phyloP scores from a whole-genome alignment of 2,113 vertebrate genomes.

The Pontoporia blainvillei region DNA sequence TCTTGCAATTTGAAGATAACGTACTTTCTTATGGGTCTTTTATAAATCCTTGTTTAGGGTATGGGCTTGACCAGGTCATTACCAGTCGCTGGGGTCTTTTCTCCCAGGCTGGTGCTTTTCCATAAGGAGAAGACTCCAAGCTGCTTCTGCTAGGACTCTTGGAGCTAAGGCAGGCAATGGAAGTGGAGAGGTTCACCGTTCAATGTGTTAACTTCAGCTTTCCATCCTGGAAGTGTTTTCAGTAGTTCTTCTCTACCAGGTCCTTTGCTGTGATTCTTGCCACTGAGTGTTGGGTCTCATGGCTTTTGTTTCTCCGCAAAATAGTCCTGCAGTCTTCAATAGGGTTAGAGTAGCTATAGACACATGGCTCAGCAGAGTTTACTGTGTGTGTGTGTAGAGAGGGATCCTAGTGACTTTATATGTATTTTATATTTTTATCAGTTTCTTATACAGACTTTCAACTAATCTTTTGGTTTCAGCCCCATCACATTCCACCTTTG shows the following conservation, averaged over 20 bases:
- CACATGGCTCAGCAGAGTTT: neutral
- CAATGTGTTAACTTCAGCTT: too few species aligned
- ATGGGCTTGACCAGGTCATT: neutral
- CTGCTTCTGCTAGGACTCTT: neutral
- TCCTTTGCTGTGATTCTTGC: neutral
- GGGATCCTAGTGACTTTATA: neutral
- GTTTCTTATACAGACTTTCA: neutral
- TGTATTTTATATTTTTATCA: neutral
- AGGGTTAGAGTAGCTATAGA: neutral
- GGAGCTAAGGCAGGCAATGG: too few species aligned
- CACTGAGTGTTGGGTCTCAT: neutral
- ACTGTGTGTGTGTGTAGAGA: neutral
- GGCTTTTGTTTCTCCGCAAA: neutral
- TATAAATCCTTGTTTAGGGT: neutral
- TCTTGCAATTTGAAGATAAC: neutral
- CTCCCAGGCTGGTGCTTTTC: neutral
- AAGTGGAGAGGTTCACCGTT: neutral
- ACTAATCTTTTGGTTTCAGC: neutral
- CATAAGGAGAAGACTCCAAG: too few species aligned
- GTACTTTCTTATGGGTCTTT: neutral
- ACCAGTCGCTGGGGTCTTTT: neutral
- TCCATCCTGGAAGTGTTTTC: neutral
- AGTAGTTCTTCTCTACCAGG: neutral
- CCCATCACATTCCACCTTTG: neutral
- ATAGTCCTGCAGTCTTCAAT: neutral